Base-by-base conservation (phyloP, 2,797 vertebrate species). In the Chaetodon trifasciatus region DNA sequence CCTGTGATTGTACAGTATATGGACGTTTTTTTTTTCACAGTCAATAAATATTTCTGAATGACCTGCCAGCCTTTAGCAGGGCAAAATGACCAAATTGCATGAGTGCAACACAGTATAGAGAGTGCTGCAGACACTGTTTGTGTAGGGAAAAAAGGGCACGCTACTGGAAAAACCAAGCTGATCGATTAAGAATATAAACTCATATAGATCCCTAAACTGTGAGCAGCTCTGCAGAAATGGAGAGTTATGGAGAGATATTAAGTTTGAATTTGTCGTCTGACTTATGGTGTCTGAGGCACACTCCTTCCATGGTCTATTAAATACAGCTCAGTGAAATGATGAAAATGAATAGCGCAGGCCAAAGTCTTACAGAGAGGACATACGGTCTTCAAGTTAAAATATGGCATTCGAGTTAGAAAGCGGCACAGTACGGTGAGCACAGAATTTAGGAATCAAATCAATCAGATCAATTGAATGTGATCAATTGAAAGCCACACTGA, bases 271-370 rank as follows among this genome's bases (percentile, higher is more conserved):
- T 87, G 79, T 82, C 70, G 0, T 78, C 78, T 91, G 89, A 92
- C 85, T 89, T 86, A 86, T 85, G 67, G 66, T 63, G 76, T 89
- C 86, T 83, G 61, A 90, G 80, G 66, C 79, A 23, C 47, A 74
- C 79, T 74, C 80, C 82, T 78, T 78, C 66, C 85, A 86, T 46
- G 77, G 85, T 82, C 87, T 82, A 88, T 92, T 90, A 91, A 89
- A 92, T 89, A 62, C 64, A 70, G 73, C 86, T 90, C 79, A 83
- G 85, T 56, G 79, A 88, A 90, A 91, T 87, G 83, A 89, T 85
- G 82, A 81, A 85, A 91, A 89, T 87, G 86, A 91, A 92, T 82
- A 77, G 77, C 17, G 52, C 65, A 72, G 77, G 73, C 81, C 81
- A 47, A 81, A 86, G 76, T 80, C 81, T 82, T 83, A 88, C 84